Evolutionary conservation across 2,888 invertebrate genomes (phyloP).

Genomic region (Ichneumoninae sp.): DNA sequence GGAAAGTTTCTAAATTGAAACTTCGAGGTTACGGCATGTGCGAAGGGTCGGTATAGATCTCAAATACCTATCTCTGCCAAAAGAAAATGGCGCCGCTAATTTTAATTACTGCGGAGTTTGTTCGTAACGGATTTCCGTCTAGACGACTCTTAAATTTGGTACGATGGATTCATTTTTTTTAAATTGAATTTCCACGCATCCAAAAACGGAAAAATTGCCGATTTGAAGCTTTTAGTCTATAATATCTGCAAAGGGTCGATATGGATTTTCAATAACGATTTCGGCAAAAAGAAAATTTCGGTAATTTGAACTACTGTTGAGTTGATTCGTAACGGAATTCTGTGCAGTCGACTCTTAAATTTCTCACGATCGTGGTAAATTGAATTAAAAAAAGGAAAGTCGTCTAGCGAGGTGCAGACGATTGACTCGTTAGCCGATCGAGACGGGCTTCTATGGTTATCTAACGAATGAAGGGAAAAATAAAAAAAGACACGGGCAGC

Average conservation of each 20-base stretch:
- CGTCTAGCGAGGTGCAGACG: background rate
- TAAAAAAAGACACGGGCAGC: background rate
- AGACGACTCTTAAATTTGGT: background rate
- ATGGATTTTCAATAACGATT: background rate
- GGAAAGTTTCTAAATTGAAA: background rate
- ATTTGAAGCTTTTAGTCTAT: background rate
- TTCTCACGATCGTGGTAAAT: background rate
- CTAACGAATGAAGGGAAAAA: background rate
- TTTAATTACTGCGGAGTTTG: background rate
- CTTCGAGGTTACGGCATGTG: too few species aligned
- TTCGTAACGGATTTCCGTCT: background rate
- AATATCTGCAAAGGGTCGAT: too few species aligned
- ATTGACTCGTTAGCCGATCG: slow-evolving; percentile 16
- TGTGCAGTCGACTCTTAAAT: background rate
- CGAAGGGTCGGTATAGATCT: background rate
- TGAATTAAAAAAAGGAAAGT: background rate
- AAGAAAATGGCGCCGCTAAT: background rate
- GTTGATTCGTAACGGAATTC: background rate
- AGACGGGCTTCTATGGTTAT: background rate
- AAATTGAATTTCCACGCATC: too few species aligned
- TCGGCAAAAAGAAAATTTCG: background rate
- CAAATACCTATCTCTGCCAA: background rate
- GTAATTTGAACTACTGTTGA: background rate
- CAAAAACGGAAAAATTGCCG: background rate
- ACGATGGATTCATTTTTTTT: background rate